Evolutionary conservation across 1,140 invertebrate genomes (phyloP), one percentile per base, ranked within the genome.

Genomic region (Solenopsis fugax): DNA sequence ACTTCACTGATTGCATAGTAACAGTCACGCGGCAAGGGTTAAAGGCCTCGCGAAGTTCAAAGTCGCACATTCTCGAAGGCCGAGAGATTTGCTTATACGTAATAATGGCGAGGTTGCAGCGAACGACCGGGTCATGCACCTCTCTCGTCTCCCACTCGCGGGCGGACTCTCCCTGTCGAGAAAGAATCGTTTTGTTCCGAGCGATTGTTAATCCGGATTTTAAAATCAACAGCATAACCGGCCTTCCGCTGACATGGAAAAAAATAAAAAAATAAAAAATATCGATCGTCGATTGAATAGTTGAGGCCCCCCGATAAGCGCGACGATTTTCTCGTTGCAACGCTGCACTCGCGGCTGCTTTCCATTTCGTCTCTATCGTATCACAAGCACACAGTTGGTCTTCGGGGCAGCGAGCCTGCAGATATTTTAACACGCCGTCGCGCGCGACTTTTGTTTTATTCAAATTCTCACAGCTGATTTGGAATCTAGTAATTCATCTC

Each of bases 111-210:
- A 54, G 76, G 85, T 89, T 87, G 58, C 56, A 78, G 69, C 58
- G 85, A 85, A 77, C 82, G 21, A 78, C 84, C 77, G 85, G 89
- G 78, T 89, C 85, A 80, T 87, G 85, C 85, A 90, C 75, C 77
- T 78, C 29, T 29, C 29, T 29, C 29, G 2, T 87, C 71, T 77
- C 88, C 76, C 85, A 65, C 76, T 81, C 62, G 54, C 64, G 34
- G n/a, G 45, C 65, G 72, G 75, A 76, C 82, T 72, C 72, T 77
- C 71, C 64, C 88, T 54, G 48, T 16, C 52, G 64, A 48, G n/a
- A 5, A 60, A 50, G 72, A 76, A 62, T 48, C 52, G 76, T 54
- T 60, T n/a, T 54, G 37, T 81, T 80, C 58, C 82, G 64, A 64
- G 56, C 77, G 88, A 87, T 72, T 89, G 88, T 71, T 48, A 24